These are phyloP conservation scores for Macroramphosus scolopax DNA, from an alignment of 2,797 vertebrate genomes.

Conservation along the genomic window DNA sequence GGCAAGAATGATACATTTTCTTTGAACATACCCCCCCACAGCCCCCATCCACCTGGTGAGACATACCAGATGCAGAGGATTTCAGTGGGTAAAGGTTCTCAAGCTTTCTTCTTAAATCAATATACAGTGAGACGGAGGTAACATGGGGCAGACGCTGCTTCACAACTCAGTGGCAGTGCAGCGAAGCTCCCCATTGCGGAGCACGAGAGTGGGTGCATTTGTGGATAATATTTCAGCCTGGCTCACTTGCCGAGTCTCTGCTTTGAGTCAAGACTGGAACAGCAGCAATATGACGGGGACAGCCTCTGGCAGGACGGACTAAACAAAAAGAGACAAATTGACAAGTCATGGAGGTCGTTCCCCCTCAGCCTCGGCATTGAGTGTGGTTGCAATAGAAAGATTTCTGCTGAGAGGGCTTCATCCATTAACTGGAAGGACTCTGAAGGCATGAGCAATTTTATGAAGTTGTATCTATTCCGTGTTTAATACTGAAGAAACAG, in stretches of 20 bases:
- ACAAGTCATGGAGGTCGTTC: slow-evolving; percentile 37
- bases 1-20: slow-evolving; percentile 64
- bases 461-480: slow-evolving; percentile 4
- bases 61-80: slow-evolving; percentile 61
- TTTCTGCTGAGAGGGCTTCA: slow-evolving; percentile 15
- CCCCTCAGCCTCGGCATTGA: slow-evolving; percentile 31
- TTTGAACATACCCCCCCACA: slow-evolving; percentile 42
- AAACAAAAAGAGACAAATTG: slow-evolving; percentile 73
- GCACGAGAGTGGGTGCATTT: slow-evolving; percentile 53
- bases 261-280: slow-evolving; percentile 68
- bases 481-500: slow-evolving; percentile 1
- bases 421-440: slow-evolving; percentile 31
- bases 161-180: slow-evolving; percentile 31
- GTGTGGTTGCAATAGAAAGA: slow-evolving; percentile 24
- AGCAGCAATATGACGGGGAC: slow-evolving; percentile 51
- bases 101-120: not conserved
- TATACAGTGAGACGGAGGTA: slow-evolving; percentile 16
- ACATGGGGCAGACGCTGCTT: slow-evolving; percentile 58
- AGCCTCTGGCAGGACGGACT: slow-evolving; percentile 60
- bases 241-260: slow-evolving; percentile 64
- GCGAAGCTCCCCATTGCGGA: slow-evolving; percentile 37
- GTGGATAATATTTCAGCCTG: slow-evolving; percentile 74
- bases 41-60: slow-evolving; percentile 43
- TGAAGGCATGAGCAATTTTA: slow-evolving; percentile 21
- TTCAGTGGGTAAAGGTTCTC: slow-evolving; percentile 20